Evolutionary conservation across 2,113 vertebrate species (phyloP).

Genomic region (Caracal caracal): DNA sequence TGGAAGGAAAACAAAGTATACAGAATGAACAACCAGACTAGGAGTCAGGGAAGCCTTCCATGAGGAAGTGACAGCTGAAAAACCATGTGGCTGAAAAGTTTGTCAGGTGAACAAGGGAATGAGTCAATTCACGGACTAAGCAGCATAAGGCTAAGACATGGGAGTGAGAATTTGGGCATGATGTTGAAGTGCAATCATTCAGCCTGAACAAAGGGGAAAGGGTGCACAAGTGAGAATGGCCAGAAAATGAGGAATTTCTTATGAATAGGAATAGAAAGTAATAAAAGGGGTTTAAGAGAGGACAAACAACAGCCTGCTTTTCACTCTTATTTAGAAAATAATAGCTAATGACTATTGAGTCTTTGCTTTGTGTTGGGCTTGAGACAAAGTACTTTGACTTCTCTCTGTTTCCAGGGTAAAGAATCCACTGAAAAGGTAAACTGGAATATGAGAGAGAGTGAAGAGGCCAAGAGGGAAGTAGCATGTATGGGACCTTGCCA

Average conservation of each 20-base stretch:
- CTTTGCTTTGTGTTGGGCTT: not conserved
- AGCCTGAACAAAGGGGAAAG: not conserved
- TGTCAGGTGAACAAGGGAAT: not conserved
- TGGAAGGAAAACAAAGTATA: not conserved
- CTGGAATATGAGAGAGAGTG: not conserved
- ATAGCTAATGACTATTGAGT: not conserved
- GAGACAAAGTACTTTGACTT: not conserved
- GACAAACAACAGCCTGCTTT: not conserved
- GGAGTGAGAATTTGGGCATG: not conserved
- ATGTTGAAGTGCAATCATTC: not conserved
- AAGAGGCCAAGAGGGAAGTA: not conserved
- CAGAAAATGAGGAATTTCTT: not conserved
- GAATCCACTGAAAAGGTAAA: no score
- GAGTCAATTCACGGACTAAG: not conserved
- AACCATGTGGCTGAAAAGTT: no score
- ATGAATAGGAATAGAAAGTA: not conserved
- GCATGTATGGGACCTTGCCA: not conserved
- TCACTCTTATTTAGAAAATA: not conserved
- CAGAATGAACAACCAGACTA: not conserved
- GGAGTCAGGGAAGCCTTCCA: not conserved
- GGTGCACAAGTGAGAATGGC: no score
- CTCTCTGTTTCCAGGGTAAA: not conserved
- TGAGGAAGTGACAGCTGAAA: not conserved
- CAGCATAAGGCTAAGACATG: not conserved
- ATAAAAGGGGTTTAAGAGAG: not conserved